Conservation (phyloP, 2,113 vertebrate species). For the Trichomycterus rosablanca region DNA sequence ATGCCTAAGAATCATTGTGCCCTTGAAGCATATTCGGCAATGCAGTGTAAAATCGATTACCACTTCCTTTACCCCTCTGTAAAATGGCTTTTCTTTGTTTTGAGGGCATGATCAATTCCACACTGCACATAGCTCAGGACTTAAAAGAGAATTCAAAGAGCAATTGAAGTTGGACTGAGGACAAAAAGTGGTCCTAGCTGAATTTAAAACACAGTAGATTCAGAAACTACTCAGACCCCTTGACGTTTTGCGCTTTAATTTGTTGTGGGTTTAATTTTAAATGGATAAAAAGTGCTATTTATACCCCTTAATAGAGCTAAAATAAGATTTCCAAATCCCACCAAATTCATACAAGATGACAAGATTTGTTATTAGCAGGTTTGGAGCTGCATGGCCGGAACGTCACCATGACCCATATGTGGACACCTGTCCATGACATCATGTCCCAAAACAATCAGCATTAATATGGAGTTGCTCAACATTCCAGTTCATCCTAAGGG, state of each 20-base stretch:
- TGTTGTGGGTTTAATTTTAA: background rate
- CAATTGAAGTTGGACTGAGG: background rate
- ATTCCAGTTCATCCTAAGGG: no score
- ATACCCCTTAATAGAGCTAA: no score
- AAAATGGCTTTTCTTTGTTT: background rate
- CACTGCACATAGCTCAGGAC: background rate
- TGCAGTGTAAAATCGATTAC: conserved; percentile 12
- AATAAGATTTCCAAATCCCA: no score
- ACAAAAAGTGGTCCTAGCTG: background rate
- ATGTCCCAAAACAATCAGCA: no score
- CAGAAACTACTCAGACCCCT: no score
- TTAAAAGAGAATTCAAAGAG: conserved; percentile 3
- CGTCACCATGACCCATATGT: no score
- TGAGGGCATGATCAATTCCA: background rate
- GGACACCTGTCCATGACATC: no score
- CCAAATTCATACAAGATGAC: no score
- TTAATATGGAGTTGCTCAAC: no score
- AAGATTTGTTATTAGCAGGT: no score
- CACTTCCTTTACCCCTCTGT: background rate
- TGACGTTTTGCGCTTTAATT: background rate
- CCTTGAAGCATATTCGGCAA: background rate
- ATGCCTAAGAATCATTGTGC: background rate
- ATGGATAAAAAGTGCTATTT: background rate
- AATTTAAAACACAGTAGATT: background rate
- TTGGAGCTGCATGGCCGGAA: no score